Base-by-base conservation (phyloP, 2,113 vertebrate genomes). In the Arvicanthis niloticus region DNA sequence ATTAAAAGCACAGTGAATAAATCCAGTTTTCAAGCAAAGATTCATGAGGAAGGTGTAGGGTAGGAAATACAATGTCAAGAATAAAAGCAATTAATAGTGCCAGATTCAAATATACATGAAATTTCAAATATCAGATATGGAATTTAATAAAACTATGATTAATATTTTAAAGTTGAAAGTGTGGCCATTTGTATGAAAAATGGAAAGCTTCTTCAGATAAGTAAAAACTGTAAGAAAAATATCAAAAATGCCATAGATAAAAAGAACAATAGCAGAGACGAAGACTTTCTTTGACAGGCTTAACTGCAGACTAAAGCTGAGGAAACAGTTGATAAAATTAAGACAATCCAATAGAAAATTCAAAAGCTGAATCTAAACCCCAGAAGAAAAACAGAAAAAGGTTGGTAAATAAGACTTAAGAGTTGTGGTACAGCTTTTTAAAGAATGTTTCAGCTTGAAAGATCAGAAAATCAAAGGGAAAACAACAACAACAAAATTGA, bases 131-230 rank as follows among this genome's bases (percentile, higher is more conserved):
- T n/a, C 62, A 89, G 68, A 87, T 16, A 72, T 19, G 34, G 24
- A 82, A 91, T 89, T 53, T 89, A 67, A 80, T 85, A 92, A 68
- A 95, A 89, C 19, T 81, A 68, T 86, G 22, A 92, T 77, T 88
- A 88, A 88, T 92, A 92, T 84, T 86, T 94, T 90, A 82, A 90
- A 67, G 1, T 90, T 34, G 45, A 65, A 94, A 91, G 87, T 88
- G 31, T 76, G 26, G n/a, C 16, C 87, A 90, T 7, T 78, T 90
- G 19, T 16, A 94, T 67, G 37, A 87, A 94, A 85, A 72, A 58
- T 84, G 34, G 80, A 6, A 94, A 81, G 58, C 84, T 82, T 60
- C 34, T 26, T 82, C 6, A 86, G 19, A 56, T 5, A 48, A 86
- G 51, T 70, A 24, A 93, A 92, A 89, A 89, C 19, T 53, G 34